Base-by-base conservation (phyloP, 1,140 invertebrate species). In the Pseudomyrmex concolor region DNA sequence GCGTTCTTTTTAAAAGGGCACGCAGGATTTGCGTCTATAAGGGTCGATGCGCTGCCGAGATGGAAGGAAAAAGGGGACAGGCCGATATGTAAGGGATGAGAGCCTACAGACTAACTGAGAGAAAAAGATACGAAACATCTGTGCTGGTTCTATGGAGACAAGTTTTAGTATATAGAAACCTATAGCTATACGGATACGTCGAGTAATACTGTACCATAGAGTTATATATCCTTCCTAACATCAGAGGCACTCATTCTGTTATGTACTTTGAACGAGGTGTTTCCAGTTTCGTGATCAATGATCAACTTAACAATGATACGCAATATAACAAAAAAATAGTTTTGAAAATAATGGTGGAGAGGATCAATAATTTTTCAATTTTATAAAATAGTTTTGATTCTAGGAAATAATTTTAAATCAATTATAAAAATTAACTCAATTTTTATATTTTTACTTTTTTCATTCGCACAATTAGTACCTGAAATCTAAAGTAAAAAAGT, bases 81-180 rank as follows among this genome's bases (percentile, higher is more conserved):
- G 84, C 84, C 84, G 83, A 89, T 76, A 84, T 34, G 5, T 55
- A 84, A 84, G 88, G 86, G 82, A 87, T 85, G 89, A 86, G 80
- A 81, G 84, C 59, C 19, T 48, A 34, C n/a, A 57, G 67, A 34
- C 55, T 25, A 22, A 73, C 15, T 34, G 82, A 85, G 78, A 85
- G 86, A 91, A 80, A 89, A 88, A 88, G 89, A 91, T 84, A 89
- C 72, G 84, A 90, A 89, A 91, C 90, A 92, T 91, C 90, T 92
- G 92, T 90, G 87, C 83, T 71, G 63, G 83, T 89, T 90, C 83
- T 88, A 87, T 85, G 83, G 89, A 89, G 91, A 91, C 90, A 89
- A 89, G 86, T 84, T 88, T 89, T 84, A 87, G 89, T 92, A 67
- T 81, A 86, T 84, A 34, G 5, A 71, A 83, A 87, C 83, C 86